Percentiles rank a stretch among this genome's conserved stretches.
Conservation (phyloP, 2,888 invertebrate genomes). For the Dusona sp. region DNA sequence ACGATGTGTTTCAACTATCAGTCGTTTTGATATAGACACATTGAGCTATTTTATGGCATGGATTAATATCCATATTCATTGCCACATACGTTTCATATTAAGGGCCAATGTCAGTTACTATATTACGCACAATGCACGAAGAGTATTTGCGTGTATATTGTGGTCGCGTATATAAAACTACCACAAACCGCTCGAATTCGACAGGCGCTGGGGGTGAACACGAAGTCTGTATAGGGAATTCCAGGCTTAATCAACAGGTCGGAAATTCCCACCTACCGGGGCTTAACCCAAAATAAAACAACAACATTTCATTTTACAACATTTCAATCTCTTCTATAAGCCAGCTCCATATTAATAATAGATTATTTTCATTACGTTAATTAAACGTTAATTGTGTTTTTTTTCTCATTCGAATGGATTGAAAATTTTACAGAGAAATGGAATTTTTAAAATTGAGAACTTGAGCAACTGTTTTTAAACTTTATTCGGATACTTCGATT, state of each 20-base stretch:
- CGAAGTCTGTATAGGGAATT: not conserved
- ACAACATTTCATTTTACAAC: not conserved
- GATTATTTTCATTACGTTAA: not conserved
- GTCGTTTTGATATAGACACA: not conserved
- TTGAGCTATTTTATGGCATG: not conserved
- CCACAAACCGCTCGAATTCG: slow-evolving; percentile 29
- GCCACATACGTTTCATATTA: slow-evolving; percentile 2
- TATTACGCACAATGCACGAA: not conserved
- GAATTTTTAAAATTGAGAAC: not conserved
- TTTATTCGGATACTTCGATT: not conserved
- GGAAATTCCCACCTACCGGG: not conserved
- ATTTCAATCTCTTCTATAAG: not conserved
- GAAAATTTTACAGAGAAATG: not conserved
- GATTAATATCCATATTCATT: slow-evolving; percentile 27
- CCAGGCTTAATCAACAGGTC: slow-evolving; percentile 15
- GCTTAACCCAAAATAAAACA: not conserved
- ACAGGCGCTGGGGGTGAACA: not conserved
- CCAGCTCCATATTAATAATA: not conserved
- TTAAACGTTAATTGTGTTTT: not conserved
- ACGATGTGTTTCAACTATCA: not conserved
- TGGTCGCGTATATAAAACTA: not conserved
- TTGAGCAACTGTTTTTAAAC: not conserved
- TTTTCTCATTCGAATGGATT: not conserved
- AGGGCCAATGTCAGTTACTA: slow-evolving; percentile 3
- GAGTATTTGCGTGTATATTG: slow-evolving; percentile 14